Evolutionary conservation across 2,113 vertebrate species (phyloP).

Genomic region (Fulmarus glacialis): DNA sequence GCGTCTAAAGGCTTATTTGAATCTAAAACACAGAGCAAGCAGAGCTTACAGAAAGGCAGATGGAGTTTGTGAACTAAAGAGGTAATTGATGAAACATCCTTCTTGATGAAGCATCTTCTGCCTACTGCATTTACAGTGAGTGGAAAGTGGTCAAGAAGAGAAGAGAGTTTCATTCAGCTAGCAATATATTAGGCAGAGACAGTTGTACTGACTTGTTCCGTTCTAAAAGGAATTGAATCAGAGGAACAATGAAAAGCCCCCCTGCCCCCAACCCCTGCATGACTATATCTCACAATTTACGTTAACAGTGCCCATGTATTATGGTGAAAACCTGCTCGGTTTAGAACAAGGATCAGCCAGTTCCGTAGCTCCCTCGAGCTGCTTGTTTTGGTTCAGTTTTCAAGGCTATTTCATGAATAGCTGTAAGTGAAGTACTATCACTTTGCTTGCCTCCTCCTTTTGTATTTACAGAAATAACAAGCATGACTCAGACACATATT

Average conservation of each 20-base stretch:
- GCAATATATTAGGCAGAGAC: neutral
- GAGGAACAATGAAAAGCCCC: neutral
- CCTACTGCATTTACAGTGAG: neutral
- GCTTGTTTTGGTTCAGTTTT: neutral
- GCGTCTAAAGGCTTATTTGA: neutral
- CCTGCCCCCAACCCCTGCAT: rapidly evolving
- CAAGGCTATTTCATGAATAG: neutral
- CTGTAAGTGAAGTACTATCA: neutral
- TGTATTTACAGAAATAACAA: neutral
- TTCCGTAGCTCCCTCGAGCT: neutral
- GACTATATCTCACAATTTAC: neutral
- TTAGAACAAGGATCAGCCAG: neutral
- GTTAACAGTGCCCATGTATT: neutral
- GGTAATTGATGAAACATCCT: neutral
- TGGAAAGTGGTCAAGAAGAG: neutral
- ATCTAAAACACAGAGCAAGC: neutral
- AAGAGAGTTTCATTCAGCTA: neutral
- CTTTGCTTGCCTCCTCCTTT: neutral
- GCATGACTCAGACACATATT: neutral
- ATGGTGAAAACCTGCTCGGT: neutral
- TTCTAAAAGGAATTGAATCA: neutral
- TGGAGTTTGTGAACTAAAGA: neutral
- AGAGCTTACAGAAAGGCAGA: neutral
- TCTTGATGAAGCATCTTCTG: neutral
- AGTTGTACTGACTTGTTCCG: neutral